Evolutionary conservation across 2,797 vertebrate species (phyloP).

Genomic region (Falco cherrug): DNA sequence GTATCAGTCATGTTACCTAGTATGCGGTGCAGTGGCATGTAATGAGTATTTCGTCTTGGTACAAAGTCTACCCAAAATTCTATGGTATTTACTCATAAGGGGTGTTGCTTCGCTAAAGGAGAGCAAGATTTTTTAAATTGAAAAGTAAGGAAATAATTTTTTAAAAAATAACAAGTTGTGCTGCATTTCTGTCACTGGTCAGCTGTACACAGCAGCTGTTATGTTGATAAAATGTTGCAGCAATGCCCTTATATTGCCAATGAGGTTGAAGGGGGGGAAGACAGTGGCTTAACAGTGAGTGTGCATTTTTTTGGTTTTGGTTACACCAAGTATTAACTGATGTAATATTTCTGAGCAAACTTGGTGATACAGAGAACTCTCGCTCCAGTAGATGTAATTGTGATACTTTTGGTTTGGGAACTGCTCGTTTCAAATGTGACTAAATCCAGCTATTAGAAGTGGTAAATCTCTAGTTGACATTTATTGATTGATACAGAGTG

Average conservation of each 20-base stretch:
- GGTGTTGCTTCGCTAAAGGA: neutral
- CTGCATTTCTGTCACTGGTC: neutral
- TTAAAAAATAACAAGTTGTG: neutral
- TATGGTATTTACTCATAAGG: neutral
- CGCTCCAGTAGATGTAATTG: neutral
- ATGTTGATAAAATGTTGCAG: neutral
- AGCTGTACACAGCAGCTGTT: neutral
- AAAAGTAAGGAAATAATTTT: neutral
- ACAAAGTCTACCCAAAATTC: neutral
- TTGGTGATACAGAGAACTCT: neutral
- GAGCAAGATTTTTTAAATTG: neutral
- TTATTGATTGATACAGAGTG: neutral
- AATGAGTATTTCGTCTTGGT: neutral
- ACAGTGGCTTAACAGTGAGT: neutral
- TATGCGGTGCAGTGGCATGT: accelerated
- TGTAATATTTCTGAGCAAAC: neutral
- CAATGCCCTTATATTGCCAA: accelerated
- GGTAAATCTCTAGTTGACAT: neutral
- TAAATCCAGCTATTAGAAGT: neutral
- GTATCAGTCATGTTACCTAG: neutral
- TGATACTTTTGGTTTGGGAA: neutral
- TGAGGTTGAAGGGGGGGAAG: neutral
- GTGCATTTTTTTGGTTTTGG: neutral
- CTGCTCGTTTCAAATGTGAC: neutral
- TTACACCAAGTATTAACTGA: neutral